Conservation (phyloP, 2,888 invertebrate genomes). For the Exephanes ischioxanthus region DNA sequence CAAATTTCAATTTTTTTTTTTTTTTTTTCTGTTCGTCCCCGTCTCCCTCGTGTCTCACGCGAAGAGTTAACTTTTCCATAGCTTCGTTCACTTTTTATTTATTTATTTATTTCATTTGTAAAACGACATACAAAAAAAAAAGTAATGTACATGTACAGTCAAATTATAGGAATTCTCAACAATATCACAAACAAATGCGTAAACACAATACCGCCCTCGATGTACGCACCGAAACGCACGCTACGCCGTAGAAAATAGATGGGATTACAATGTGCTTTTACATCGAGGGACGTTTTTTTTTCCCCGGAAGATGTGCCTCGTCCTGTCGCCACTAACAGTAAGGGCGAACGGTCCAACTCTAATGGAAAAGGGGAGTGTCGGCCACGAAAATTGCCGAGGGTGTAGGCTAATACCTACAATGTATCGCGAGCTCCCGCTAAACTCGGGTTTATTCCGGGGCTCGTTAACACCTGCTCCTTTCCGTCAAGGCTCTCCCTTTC, state of each 20-base stretch:
- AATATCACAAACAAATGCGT: too few species aligned
- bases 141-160: not conserved
- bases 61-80: conserved; percentile 59
- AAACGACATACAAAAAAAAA: conserved; percentile 36
- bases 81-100: conserved; percentile 23
- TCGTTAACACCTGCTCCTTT: conserved; percentile 81
- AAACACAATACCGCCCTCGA: not conserved
- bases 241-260: conserved; percentile 25
- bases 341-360: conserved; percentile 44
- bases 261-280: conserved; percentile 38
- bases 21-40: not conserved
- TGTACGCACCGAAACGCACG: not conserved
- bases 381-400: conserved; percentile 59
- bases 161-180: not conserved
- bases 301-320: conserved; percentile 2
- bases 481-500: conserved; percentile 73
- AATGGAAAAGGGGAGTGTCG: conserved; percentile 55
- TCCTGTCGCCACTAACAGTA: conserved; percentile 33
- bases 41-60: conserved; percentile 20
- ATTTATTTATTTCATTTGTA: conserved; percentile 42
- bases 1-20: conserved; percentile 61
- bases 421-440: conserved; percentile 45
- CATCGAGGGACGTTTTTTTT: conserved; percentile 44
- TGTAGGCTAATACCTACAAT: conserved; percentile 46
- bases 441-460: conserved; percentile 69